Evolutionary conservation across 2,797 vertebrate genomes (phyloP).

Genomic region (Spizella passerina): DNA sequence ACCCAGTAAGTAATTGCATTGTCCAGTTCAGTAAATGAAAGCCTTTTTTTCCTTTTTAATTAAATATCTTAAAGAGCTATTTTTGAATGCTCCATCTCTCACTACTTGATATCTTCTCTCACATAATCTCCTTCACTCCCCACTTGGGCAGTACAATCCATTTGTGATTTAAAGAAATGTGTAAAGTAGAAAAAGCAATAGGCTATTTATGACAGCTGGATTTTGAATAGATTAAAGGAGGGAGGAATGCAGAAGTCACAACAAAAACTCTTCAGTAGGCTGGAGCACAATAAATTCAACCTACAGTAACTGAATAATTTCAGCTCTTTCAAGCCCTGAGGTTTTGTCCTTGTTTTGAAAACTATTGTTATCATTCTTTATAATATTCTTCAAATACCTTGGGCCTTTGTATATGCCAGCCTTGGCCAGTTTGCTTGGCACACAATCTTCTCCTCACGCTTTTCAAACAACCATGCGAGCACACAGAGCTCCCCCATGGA

Average conservation of each 20-base stretch:
- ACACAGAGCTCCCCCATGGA: not conserved
- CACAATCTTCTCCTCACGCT: fast-evolving
- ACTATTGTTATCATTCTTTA: not conserved
- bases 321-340: not conserved
- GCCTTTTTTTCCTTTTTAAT: not conserved
- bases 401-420: not conserved
- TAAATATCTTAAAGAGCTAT: not conserved
- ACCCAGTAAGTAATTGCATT: not conserved
- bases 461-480: fast-evolving
- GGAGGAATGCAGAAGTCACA: not conserved
- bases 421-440: not conserved
- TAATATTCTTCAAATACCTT: not conserved
- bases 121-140: not conserved
- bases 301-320: not conserved
- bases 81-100: not conserved
- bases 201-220: not conserved
- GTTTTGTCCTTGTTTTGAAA: not conserved
- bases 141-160: not conserved
- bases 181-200: not conserved
- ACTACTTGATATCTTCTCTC: not conserved
- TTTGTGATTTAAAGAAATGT: not conserved
- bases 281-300: not conserved
- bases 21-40: not conserved
- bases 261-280: not conserved
- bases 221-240: not conserved